Evolutionary conservation across 2,113 vertebrate genomes (phyloP), one percentile per base, ranked within the genome.

Genomic region (Anguilla japonica): DNA sequence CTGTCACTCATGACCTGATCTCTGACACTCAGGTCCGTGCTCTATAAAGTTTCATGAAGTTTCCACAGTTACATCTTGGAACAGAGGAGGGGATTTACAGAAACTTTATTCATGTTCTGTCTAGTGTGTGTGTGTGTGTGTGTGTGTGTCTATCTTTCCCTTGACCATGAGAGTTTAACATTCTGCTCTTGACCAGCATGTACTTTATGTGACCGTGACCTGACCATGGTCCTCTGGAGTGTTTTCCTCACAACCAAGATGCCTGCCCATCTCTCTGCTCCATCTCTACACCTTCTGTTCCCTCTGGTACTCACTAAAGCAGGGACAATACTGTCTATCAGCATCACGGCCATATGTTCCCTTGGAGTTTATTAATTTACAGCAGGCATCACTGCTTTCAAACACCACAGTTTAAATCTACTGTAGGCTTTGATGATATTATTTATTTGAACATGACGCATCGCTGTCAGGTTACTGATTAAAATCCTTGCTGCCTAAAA

Each of bases 1-100:
- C 63, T 89, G 83, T 91, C 84, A 50, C 46, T 41, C 88, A 86
- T 57, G 57, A 84, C 90, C 90, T 90, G 78, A 89, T 34, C 82
- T 84, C 29, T 92, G n/a, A 85, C 90, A 90, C 93, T 94, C 93
- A 91, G 91, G 89, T 46, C 79, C 88, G 86, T 46, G 84, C 82
- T 88, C 75, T 90, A 14, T 89, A 84, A 88, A 90, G 81, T 50
- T 0, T 87, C 75, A 50, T 80, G 40, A 80, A 86, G 88, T 79
- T 88, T 90, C 83, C 75, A 50, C 50, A 79, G 91, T 91, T 88
- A 85, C 84, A 87, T 82, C 53, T 67, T 81, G 86, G 75, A 87
- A 85, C 60, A 86, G 41, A 26, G 60, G 60, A 67, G 60, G 5
- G 22, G 60, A 6, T 22, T 13, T 2, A 81, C 40, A 2, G 79